Evolutionary conservation across 2,888 invertebrate genomes (phyloP).

Genomic region (Abrostola tripartita): DNA sequence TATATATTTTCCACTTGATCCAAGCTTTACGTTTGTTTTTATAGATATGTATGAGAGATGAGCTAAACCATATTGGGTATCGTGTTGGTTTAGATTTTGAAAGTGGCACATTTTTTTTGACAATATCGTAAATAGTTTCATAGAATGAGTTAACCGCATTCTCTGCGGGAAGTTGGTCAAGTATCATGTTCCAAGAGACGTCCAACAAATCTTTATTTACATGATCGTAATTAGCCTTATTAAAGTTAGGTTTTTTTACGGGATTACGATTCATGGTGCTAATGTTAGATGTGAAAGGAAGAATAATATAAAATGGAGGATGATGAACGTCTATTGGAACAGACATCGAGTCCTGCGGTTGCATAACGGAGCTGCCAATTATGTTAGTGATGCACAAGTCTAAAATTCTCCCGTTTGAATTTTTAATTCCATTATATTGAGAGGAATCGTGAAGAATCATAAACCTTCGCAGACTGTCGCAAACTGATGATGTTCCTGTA

Average conservation of each 20-base stretch:
- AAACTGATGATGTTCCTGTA: constrained; percentile 3
- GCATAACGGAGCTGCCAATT: no score
- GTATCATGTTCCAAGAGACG: no score
- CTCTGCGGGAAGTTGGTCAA: no score
- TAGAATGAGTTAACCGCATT: not conserved
- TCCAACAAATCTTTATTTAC: no score
- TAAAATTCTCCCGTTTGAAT: no score
- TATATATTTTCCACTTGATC: not conserved
- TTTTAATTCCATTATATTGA: no score
- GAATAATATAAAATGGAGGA: not conserved
- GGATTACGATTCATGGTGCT: not conserved
- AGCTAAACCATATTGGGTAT: not conserved
- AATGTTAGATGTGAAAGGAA: not conserved
- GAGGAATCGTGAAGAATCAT: no score
- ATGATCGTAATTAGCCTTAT: not conserved
- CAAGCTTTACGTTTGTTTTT: constrained; percentile 4
- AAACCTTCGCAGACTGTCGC: no score
- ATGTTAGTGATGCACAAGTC: no score
- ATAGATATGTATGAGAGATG: not conserved
- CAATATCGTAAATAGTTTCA: not conserved
- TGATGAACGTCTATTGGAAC: not conserved
- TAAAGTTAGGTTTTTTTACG: not conserved
- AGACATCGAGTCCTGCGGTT: not conserved
- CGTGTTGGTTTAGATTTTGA: not conserved
- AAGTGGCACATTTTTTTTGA: not conserved